A percentile compares a stretch with the other conserved stretches of the same genome.
Conservation (phyloP, 2,888 invertebrate species). For the Eucera pruinosa region DNA sequence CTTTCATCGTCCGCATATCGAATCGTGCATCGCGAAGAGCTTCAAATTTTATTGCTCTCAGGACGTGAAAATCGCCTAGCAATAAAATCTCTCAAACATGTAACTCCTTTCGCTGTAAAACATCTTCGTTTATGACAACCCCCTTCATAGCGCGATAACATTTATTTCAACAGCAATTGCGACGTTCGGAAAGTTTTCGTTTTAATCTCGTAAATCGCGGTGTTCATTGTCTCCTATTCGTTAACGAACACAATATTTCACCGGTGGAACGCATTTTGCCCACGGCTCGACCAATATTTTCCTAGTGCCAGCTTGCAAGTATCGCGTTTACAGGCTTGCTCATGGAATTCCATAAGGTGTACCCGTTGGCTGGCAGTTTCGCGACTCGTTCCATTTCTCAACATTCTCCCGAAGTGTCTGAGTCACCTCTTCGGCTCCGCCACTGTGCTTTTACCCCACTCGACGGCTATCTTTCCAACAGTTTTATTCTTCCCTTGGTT, state of each 20-base stretch:
- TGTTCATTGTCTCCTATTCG: conserved; percentile 51
- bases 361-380: conserved; percentile 47
- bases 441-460: conserved; percentile 12
- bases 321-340: conserved; percentile 49
- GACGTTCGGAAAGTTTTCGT: conserved; percentile 16
- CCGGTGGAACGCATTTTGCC: conserved; percentile 26
- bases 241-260: conserved; percentile 51
- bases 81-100: neutral
- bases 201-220: conserved; percentile 48
- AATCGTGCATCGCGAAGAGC: neutral
- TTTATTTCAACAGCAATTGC: conserved; percentile 16
- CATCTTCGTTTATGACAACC: conserved; percentile 4
- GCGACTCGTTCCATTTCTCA: conserved; percentile 57
- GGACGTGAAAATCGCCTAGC: neutral
- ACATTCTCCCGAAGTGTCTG: conserved; percentile 50
- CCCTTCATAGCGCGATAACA: neutral
- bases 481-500: conserved; percentile 19
- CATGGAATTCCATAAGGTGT: conserved; percentile 59
- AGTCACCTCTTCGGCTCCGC: conserved; percentile 26
- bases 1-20: too few species aligned
- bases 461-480: conserved; percentile 17
- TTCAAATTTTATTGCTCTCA: neutral
- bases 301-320: conserved; percentile 41
- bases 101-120: neutral
- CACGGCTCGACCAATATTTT: conserved; percentile 39